phyloP scores from a whole-genome alignment of 2,888 invertebrate species.

The Polymixis flavicincta region DNA sequence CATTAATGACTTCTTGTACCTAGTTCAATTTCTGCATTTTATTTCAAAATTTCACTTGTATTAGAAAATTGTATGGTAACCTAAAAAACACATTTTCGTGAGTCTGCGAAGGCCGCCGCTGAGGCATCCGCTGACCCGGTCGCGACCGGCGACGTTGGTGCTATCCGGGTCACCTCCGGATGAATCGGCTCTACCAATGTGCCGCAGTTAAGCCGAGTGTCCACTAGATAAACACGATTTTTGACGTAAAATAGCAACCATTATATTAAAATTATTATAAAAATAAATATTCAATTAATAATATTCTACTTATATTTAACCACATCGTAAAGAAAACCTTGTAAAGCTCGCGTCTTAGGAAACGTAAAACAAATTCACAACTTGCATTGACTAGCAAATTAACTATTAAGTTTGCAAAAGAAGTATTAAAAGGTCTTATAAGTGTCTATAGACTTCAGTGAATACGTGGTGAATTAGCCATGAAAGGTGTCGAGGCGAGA shows the following conservation, averaged over 20 bases:
- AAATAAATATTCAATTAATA: not conserved
- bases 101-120: slow-evolving; percentile 79
- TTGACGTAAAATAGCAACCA: slow-evolving; percentile 1
- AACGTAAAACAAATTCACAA: slow-evolving; percentile 35
- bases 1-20: not conserved
- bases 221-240: slow-evolving; percentile 60
- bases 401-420: slow-evolving; percentile 63
- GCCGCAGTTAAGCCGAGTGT: slow-evolving; percentile 66
- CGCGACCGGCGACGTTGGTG: slow-evolving; percentile 87
- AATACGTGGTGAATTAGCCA: slow-evolving; percentile 75
- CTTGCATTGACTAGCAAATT: slow-evolving; percentile 44
- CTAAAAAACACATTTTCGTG: slow-evolving; percentile 70
- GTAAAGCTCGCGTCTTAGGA: slow-evolving; percentile 10
- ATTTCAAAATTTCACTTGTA: not conserved
- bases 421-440: slow-evolving; percentile 70
- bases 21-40: not conserved
- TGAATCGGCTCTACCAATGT: slow-evolving; percentile 57
- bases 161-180: slow-evolving; percentile 87
- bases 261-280: not conserved
- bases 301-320: not conserved
- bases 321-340: slow-evolving; percentile 13
- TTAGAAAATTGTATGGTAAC: slow-evolving; percentile 47
- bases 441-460: slow-evolving; percentile 74
- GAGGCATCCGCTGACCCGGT: slow-evolving; percentile 86
- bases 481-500: slow-evolving; percentile 80